Percentiles rank a stretch among this genome's conserved stretches.
Conservation (phyloP, 2,113 vertebrate genomes). For the Fulmarus glacialis region DNA sequence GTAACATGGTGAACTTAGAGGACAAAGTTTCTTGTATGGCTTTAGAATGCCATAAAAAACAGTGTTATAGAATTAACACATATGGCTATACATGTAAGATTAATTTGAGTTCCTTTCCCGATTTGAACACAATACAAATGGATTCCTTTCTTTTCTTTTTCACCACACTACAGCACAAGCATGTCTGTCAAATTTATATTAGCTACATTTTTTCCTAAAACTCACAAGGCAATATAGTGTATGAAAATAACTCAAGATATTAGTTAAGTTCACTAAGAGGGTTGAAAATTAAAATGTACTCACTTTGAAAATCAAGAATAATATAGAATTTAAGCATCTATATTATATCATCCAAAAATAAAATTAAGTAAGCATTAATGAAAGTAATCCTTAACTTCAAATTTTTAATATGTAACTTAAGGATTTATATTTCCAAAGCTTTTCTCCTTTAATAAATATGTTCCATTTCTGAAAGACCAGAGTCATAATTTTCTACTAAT, state of each 20-base stretch:
- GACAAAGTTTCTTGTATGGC: background rate
- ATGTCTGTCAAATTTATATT: background rate
- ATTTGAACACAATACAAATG: background rate
- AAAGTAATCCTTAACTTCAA: background rate
- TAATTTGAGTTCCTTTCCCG: background rate
- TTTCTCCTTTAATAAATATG: background rate
- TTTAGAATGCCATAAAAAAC: background rate
- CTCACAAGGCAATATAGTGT: background rate
- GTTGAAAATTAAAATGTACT: background rate
- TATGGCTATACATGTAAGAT: background rate
- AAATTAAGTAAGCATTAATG: background rate
- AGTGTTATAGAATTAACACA: background rate
- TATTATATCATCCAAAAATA: background rate
- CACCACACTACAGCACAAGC: background rate
- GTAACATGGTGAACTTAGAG: background rate
- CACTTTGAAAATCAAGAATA: background rate
- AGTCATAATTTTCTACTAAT: background rate
- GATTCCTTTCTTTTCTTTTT: background rate
- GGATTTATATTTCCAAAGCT: background rate
- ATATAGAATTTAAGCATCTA: background rate
- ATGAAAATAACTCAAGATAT: background rate
- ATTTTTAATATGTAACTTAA: background rate
- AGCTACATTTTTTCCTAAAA: background rate
- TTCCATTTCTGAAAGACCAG: background rate
- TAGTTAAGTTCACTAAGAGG: background rate